Evolutionary conservation across 2,113 vertebrate species (phyloP).

Genomic region (Leiothrix lutea): DNA sequence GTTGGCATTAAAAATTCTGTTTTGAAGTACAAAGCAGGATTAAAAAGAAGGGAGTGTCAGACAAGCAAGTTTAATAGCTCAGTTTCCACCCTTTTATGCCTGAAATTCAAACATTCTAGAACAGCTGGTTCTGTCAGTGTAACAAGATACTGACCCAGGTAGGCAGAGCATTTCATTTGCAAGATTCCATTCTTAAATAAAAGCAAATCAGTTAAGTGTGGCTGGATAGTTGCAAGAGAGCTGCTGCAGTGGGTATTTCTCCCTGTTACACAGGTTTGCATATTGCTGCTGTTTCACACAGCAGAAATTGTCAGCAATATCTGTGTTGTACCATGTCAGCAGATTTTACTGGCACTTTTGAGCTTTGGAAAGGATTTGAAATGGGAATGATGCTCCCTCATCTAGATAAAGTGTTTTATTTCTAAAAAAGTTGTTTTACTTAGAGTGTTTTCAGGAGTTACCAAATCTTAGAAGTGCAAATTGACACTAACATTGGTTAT

Average conservation of each 20-base stretch:
- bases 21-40: not conserved
- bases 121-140: not conserved
- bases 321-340: not conserved
- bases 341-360: not conserved
- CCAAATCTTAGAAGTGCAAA: not conserved
- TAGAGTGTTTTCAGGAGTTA: not conserved
- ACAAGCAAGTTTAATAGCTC: not conserved
- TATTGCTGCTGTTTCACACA: not conserved
- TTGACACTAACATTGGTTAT: not conserved
- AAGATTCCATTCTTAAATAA: not conserved
- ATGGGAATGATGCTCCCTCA: not conserved
- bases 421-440: not conserved
- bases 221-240: not conserved
- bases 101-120: not conserved
- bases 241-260: not conserved
- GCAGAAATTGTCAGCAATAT: not conserved
- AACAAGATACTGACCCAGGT: not conserved
- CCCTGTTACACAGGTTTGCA: not conserved
- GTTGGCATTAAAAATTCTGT: not conserved
- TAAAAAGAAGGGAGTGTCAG: not conserved
- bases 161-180: not conserved
- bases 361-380: not conserved
- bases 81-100: not conserved
- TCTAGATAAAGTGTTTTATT: not conserved
- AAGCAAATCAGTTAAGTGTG: not conserved